Percentiles rank a stretch among this genome's conserved stretches.
Conservation (phyloP, 2,797 vertebrate genomes). For the Mallotus villosus region DNA sequence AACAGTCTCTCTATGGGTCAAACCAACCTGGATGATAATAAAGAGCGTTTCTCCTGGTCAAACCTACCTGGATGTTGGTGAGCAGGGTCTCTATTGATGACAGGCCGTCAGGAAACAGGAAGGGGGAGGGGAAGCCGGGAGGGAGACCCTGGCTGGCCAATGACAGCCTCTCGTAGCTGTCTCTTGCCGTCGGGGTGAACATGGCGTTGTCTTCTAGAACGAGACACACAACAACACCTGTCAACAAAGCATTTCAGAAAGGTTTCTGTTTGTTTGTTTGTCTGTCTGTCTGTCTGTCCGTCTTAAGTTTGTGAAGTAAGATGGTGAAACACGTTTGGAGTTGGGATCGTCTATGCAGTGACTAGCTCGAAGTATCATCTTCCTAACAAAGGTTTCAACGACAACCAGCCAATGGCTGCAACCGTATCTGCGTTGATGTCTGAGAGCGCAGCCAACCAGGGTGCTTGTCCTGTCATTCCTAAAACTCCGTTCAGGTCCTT, state of each 20-base stretch:
- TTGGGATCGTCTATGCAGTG: neutral
- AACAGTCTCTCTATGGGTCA: neutral
- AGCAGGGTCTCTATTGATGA: constrained; percentile 99
- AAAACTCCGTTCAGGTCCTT: constrained; percentile 55
- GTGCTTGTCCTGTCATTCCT: constrained; percentile 28
- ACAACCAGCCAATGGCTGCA: constrained; percentile 30
- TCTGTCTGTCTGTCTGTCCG: no score
- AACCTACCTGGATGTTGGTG: constrained; percentile 84
- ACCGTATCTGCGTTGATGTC: constrained; percentile 42
- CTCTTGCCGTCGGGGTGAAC: constrained; percentile 97
- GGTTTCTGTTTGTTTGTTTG: neutral
- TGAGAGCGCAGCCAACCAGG: constrained; percentile 27
- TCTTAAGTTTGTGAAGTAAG: neutral
- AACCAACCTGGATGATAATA: neutral
- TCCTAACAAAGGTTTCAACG: constrained; percentile 38
- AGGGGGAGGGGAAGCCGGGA: constrained; percentile 96
- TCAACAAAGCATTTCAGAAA: neutral
- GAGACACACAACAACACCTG: constrained; percentile 26
- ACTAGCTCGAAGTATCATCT: constrained; percentile 8
- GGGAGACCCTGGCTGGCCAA: constrained; percentile 91
- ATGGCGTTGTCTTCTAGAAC: constrained; percentile 90
- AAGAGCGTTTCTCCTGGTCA: neutral
- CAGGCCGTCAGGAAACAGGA: constrained; percentile 97
- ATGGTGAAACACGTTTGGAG: neutral
- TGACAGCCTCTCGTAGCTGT: constrained; percentile 97